These are phyloP conservation scores for Ceyx margarethae DNA, from an alignment of 2,113 vertebrate species.

Conservation along the genomic window DNA sequence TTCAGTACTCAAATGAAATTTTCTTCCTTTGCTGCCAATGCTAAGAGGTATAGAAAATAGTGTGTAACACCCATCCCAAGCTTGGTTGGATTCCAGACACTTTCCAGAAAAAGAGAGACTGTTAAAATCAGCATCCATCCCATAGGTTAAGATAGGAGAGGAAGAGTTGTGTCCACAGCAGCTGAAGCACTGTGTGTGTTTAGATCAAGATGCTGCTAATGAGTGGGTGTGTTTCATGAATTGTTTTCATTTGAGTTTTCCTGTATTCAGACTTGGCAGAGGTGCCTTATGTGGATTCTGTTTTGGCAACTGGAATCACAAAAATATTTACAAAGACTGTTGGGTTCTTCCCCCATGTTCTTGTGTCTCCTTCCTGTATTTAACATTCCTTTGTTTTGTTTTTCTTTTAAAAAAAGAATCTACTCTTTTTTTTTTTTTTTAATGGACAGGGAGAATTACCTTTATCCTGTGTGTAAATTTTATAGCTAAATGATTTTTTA, in stretches of 20 bases:
- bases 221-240: background rate
- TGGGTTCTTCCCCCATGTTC: background rate
- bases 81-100: constrained; percentile 1
- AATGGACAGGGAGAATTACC: background rate
- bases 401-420: background rate
- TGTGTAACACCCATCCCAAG: background rate
- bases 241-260: background rate
- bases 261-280: background rate
- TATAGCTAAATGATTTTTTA: background rate
- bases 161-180: background rate
- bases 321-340: background rate
- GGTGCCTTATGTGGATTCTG: background rate
- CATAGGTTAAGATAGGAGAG: background rate
- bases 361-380: constrained; percentile 31
- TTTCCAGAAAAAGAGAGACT: background rate
- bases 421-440: background rate
- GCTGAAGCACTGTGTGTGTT: background rate
- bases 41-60: background rate
- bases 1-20: background rate
- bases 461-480: background rate
- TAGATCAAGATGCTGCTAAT: background rate
- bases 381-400: constrained; percentile 7
- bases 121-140: background rate
- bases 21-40: background rate
- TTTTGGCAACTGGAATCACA: constrained; percentile 13